phyloP scores from a whole-genome alignment of 1,140 invertebrate genomes.

The Heliconius eleuchia region DNA sequence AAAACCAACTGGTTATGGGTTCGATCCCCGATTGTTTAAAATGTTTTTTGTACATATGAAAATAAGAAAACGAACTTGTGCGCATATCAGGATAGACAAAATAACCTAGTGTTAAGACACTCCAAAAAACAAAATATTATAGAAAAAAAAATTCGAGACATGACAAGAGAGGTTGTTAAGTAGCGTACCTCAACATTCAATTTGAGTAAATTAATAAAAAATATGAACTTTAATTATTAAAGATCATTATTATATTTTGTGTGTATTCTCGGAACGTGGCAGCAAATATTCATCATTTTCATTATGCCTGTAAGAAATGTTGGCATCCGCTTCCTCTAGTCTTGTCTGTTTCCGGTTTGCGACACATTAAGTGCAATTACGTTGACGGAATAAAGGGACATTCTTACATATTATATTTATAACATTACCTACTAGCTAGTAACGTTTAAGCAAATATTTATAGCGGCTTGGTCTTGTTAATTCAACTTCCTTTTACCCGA shows the following conservation, averaged over 20 bases:
- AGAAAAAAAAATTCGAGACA: too few relatives aligned
- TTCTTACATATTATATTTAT: slow-evolving; percentile 20
- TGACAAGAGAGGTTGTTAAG: too few relatives aligned
- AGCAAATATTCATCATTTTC: slow-evolving; percentile 41
- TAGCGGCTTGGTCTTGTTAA: background rate
- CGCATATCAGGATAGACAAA: too few relatives aligned
- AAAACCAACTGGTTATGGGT: too few relatives aligned
- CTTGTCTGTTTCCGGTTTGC: slow-evolving; percentile 40
- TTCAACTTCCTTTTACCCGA: background rate
- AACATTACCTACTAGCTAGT: background rate
- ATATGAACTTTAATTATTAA: background rate
- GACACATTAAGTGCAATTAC: slow-evolving; percentile 29
- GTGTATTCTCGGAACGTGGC: slow-evolving; percentile 29
- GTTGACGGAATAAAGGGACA: slow-evolving; percentile 26
- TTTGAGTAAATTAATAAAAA: too few relatives aligned
- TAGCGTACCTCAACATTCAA: too few relatives aligned
- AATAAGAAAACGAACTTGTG: too few relatives aligned
- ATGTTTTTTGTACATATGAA: too few relatives aligned
- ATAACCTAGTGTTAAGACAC: too few relatives aligned
- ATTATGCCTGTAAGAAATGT: slow-evolving; percentile 47
- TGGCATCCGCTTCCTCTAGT: slow-evolving; percentile 45
- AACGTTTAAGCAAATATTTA: background rate
- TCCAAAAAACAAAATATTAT: too few relatives aligned
- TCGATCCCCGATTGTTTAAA: too few relatives aligned
- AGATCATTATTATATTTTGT: slow-evolving; percentile 20